These are phyloP conservation scores for Caenorhabditis japonica DNA, from an alignment of 2,888 invertebrate genomes.

Conservation along the genomic window DNA sequence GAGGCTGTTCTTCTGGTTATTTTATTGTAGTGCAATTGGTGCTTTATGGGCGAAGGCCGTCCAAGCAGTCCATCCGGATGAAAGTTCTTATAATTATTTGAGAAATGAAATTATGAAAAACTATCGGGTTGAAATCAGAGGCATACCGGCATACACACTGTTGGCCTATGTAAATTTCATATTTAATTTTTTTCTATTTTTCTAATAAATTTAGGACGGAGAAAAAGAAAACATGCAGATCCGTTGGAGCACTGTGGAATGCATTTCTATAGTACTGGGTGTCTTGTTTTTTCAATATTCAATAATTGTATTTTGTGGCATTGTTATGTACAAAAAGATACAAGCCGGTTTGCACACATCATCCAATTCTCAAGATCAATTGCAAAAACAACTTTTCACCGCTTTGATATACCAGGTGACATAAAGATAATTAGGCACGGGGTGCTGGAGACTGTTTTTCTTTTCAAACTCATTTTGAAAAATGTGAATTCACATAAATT, in stretches of 20 bases:
- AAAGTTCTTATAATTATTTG: slow-evolving; percentile 1
- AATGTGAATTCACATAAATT: too few species aligned
- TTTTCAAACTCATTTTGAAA: too few species aligned
- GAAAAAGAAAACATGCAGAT: slow-evolving; percentile 4
- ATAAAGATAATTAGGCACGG: not conserved
- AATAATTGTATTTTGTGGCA: not conserved
- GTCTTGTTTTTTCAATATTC: slow-evolving; percentile 3
- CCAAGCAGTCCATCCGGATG: not conserved
- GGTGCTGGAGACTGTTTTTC: not conserved
- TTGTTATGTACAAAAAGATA: not conserved
- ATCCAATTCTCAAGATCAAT: not conserved
- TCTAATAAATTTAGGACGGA: not conserved
- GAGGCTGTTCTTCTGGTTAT: slow-evolving; percentile 5
- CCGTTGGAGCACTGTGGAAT: slow-evolving; percentile 1
- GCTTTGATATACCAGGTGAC: slow-evolving; percentile 12
- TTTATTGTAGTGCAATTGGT: not conserved
- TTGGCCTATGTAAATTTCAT: slow-evolving; percentile 17
- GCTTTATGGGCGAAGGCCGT: slow-evolving; percentile 2
- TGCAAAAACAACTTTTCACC: slow-evolving; percentile 7
- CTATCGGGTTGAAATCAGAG: slow-evolving; percentile 12
- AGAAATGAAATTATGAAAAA: slow-evolving; percentile 8
- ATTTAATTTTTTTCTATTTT: too few species aligned
- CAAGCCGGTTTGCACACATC: not conserved
- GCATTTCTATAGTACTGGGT: not conserved
- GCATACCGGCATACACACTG: slow-evolving; percentile 3